Percentiles rank a stretch among this genome's conserved stretches.
These are phyloP conservation scores for Calyptomena viridis DNA, from an alignment of 2,113 vertebrate genomes.

Conservation along the genomic window DNA sequence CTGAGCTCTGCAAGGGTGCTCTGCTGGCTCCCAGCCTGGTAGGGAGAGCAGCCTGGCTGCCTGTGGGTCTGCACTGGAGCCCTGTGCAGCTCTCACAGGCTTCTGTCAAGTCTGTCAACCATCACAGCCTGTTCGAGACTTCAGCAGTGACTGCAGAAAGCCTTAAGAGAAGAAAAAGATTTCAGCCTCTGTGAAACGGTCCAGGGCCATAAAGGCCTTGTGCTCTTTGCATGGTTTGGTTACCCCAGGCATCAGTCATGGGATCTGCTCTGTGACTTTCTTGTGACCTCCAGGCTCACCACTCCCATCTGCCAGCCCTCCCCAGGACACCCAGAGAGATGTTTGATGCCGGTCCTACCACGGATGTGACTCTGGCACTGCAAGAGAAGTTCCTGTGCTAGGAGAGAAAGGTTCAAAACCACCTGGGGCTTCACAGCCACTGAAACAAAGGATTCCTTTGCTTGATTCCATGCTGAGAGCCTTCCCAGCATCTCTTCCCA, in stretches of 20 bases:
- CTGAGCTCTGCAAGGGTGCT: background rate
- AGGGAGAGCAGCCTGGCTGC: background rate
- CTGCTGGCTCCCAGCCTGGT: background rate
- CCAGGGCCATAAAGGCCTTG: background rate
- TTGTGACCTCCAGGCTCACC: background rate
- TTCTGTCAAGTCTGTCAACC: background rate
- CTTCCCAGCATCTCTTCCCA: background rate
- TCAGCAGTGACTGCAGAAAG: background rate
- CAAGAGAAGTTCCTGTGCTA: background rate
- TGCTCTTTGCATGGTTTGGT: background rate
- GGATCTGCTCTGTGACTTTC: background rate
- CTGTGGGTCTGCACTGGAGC: background rate
- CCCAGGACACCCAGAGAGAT: background rate
- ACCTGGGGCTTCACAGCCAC: background rate
- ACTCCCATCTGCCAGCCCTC: background rate
- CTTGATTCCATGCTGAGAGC: background rate
- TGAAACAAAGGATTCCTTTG: background rate
- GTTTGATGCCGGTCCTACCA: background rate
- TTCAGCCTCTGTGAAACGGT: background rate
- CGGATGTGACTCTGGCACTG: background rate
- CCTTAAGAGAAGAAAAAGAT: background rate
- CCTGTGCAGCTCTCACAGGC: background rate
- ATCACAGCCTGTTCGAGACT: background rate
- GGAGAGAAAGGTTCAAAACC: background rate
- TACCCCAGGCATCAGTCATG: background rate